Conservation (phyloP, 2,888 invertebrate genomes). For the Eupithecia insigniata region DNA sequence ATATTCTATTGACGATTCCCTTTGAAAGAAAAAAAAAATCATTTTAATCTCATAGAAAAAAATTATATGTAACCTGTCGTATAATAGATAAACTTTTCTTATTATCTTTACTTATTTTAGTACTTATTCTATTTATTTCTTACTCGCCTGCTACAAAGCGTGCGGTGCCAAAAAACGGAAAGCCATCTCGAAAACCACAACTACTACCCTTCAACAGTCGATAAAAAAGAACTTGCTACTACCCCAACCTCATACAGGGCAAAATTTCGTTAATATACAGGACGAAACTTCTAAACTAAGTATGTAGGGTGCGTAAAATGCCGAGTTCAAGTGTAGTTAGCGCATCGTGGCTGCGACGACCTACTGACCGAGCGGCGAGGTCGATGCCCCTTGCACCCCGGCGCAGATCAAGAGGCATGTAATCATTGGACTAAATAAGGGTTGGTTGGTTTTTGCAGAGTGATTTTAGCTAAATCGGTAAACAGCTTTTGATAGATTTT, state of each 20-base stretch:
- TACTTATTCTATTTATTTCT: neutral
- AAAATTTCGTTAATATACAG: neutral
- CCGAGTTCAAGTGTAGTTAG: constrained; percentile 73
- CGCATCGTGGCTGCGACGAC: constrained; percentile 65
- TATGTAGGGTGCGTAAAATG: constrained; percentile 37
- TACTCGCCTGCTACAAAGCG: neutral
- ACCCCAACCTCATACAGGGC: neutral
- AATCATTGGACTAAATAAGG: neutral
- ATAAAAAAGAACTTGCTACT: neutral
- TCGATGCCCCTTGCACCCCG: constrained; percentile 71
- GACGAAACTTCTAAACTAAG: neutral
- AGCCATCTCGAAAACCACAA: neutral
- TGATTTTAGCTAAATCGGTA: neutral
- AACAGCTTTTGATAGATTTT: neutral
- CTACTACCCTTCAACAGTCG: neutral
- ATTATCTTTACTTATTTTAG: neutral
- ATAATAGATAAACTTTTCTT: too few species aligned
- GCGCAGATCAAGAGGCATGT: constrained; percentile 38
- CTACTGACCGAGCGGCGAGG: constrained; percentile 72
- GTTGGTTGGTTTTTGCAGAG: neutral
- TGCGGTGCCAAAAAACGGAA: neutral
- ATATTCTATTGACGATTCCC: too few species aligned
- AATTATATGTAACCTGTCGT: too few species aligned
- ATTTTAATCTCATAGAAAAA: neutral
- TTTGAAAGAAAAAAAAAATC: too few species aligned